These are phyloP conservation scores for Cossypha niveicapilla DNA, from an alignment of 2,797 vertebrate species.

Conservation along the genomic window DNA sequence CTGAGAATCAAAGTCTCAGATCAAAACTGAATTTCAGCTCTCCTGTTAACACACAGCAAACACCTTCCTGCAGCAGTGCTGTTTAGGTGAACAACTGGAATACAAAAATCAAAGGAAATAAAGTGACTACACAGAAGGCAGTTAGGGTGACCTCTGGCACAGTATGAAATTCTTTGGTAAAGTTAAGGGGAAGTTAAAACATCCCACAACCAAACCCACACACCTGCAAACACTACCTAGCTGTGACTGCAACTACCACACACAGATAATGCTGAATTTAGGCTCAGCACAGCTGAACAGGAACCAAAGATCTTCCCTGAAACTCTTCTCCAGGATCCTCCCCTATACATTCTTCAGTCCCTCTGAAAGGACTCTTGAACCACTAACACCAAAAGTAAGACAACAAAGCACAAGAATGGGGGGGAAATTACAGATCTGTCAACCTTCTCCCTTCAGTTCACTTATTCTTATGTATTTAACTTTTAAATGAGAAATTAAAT, in stretches of 20 bases:
- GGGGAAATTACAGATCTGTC: not conserved
- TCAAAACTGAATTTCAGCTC: not conserved
- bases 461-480: rapidly evolving
- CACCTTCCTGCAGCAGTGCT: not conserved
- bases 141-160: not conserved
- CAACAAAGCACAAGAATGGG: not conserved
- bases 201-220: not conserved
- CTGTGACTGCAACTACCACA: not conserved
- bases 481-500: not conserved
- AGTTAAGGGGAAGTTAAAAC: not conserved
- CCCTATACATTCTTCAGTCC: not conserved
- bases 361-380: not conserved
- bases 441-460: not conserved
- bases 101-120: not conserved
- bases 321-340: not conserved
- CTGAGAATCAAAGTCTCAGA: not conserved
- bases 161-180: not conserved
- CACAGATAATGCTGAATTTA: not conserved
- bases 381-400: not conserved
- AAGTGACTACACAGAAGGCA: not conserved
- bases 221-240: not conserved
- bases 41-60: not conserved
- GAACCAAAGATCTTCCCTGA: not conserved
- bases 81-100: not conserved
- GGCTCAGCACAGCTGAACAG: not conserved